Evolutionary conservation across 2,797 vertebrate species (phyloP).

Genomic region (Anabas testudineus): DNA sequence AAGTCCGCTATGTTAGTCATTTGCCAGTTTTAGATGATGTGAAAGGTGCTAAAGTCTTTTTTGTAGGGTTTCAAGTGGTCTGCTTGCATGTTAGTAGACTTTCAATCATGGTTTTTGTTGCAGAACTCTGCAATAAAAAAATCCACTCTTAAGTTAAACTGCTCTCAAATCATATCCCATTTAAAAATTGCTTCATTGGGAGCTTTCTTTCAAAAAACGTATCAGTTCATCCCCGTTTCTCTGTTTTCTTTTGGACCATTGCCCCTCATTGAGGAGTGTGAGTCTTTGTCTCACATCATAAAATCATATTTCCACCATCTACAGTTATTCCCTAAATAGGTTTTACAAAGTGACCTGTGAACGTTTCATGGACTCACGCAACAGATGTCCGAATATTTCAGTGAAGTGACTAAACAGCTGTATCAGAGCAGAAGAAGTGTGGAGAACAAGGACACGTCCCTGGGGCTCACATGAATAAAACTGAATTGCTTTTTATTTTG

Average conservation of each 20-base stretch:
- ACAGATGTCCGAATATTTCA: conserved; percentile 67
- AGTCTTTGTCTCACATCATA: conserved; percentile 71
- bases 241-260: conserved; percentile 42
- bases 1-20: background rate
- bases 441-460: conserved; percentile 31
- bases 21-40: background rate
- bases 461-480: conserved; percentile 20
- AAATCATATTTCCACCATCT: conserved; percentile 72
- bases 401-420: conserved; percentile 39
- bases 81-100: too few species aligned
- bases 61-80: too few species aligned
- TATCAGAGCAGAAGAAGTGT: conserved; percentile 16
- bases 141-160: too few species aligned
- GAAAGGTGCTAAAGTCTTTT: too few species aligned
- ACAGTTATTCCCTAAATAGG: conserved; percentile 72
- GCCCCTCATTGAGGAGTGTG: conserved; percentile 26
- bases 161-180: too few species aligned
- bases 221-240: conserved; percentile 32
- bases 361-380: conserved; percentile 51
- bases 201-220: too few species aligned
- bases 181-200: background rate
- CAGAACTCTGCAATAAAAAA: too few species aligned
- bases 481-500: background rate
- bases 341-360: conserved; percentile 43
- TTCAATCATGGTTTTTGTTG: too few species aligned